phyloP scores from a whole-genome alignment of 2,797 vertebrate species.

The Champsocephalus gunnari region DNA sequence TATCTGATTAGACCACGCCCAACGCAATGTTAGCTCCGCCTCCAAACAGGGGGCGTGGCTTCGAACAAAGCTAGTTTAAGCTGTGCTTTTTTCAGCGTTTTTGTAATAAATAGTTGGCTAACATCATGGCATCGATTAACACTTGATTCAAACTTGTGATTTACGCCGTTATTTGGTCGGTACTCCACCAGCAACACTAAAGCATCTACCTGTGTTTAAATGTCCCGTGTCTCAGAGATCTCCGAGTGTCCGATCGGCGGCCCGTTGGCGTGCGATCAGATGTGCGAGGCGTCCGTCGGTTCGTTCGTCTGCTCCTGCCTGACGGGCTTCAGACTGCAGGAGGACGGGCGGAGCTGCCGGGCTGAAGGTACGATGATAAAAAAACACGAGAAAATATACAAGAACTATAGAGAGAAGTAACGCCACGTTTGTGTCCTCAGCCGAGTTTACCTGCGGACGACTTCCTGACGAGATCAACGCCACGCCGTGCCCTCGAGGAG shows the following conservation, averaged over 20 bases:
- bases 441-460: constrained; percentile 77
- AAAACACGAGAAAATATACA: too few relatives aligned
- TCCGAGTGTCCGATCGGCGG: constrained; percentile 83
- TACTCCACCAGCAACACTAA: too few relatives aligned
- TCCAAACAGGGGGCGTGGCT: too few relatives aligned
- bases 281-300: constrained; percentile 79
- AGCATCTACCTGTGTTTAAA: too few relatives aligned
- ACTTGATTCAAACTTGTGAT: too few relatives aligned
- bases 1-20: too few relatives aligned
- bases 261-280: constrained; percentile 87
- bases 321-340: constrained; percentile 85
- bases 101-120: too few relatives aligned
- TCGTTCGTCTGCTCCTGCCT: constrained; percentile 88
- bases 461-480: constrained; percentile 12
- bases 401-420: neutral
- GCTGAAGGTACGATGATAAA: constrained; percentile 74
- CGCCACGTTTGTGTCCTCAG: constrained; percentile 43
- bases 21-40: too few relatives aligned
- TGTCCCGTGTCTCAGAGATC: constrained; percentile 71
- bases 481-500: constrained; percentile 62
- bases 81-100: too few relatives aligned
- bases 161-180: too few relatives aligned
- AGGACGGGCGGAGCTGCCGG: constrained; percentile 83
- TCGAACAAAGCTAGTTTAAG: too few relatives aligned
- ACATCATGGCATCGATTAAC: too few relatives aligned